Evolutionary conservation across 2,113 vertebrate genomes (phyloP).

Genomic region (Calypte anna): DNA sequence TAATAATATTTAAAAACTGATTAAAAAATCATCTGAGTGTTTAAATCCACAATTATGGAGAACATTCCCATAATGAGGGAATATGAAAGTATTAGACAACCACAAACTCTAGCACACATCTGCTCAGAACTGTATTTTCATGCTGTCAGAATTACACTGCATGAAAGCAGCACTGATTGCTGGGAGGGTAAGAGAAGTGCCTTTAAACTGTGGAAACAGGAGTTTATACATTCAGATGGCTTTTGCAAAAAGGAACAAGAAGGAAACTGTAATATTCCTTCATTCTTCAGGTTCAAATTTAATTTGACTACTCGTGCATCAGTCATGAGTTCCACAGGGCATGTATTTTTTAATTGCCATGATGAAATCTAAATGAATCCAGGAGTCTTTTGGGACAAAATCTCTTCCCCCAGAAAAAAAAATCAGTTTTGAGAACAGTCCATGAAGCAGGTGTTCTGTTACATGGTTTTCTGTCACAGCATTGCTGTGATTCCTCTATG

Average conservation of each 20-base stretch:
- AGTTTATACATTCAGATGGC: not conserved
- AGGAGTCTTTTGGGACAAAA: not conserved
- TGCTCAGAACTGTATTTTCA: not conserved
- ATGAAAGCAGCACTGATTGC: not conserved
- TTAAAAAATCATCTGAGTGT: not conserved
- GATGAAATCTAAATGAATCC: not conserved
- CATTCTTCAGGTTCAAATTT: not conserved
- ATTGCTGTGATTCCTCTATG: not conserved
- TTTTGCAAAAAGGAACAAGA: not conserved
- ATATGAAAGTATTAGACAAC: not conserved
- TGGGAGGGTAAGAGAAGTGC: not conserved
- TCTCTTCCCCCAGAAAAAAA: too few species aligned
- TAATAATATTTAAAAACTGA: not conserved
- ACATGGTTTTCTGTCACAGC: not conserved
- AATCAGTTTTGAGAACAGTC: not conserved
- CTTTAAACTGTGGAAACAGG: not conserved
- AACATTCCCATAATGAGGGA: not conserved
- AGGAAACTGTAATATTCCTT: not conserved
- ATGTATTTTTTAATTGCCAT: not conserved
- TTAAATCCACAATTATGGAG: not conserved
- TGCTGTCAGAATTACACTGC: not conserved
- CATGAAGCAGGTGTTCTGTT: not conserved
- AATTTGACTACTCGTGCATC: not conserved
- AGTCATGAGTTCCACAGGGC: not conserved
- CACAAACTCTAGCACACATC: not conserved